phyloP scores from a whole-genome alignment of 2,888 invertebrate species.

The Gerris lacustris region DNA sequence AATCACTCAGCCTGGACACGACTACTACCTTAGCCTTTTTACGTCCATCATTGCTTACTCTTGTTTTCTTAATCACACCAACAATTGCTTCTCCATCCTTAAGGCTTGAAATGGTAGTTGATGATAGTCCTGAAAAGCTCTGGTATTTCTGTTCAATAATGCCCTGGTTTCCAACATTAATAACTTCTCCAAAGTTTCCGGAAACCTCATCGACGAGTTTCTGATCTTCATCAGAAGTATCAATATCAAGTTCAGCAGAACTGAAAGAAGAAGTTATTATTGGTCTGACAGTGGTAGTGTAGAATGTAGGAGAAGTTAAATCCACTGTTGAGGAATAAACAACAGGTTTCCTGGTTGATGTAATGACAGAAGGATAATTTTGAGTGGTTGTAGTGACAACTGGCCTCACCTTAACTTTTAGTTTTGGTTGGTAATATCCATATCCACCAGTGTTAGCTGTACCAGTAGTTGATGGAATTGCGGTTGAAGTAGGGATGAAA shows the following conservation, averaged over 20 bases:
- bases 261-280: slow-evolving; percentile 18
- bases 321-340: slow-evolving; percentile 25
- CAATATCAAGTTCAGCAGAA: slow-evolving; percentile 25
- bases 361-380: slow-evolving; percentile 25
- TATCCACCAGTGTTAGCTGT: slow-evolving; percentile 19
- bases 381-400: slow-evolving; percentile 23
- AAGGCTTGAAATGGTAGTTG: slow-evolving; percentile 28
- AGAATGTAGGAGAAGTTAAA: slow-evolving; percentile 25
- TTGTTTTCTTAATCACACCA: slow-evolving; percentile 28
- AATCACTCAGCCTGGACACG: slow-evolving; percentile 49
- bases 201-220: slow-evolving; percentile 26
- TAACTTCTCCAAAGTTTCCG: slow-evolving; percentile 27
- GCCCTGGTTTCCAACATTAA: slow-evolving; percentile 24
- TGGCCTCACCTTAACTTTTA: slow-evolving; percentile 27
- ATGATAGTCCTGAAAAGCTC: slow-evolving; percentile 20
- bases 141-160: slow-evolving; percentile 15
- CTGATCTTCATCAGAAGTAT: slow-evolving; percentile 24
- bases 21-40: slow-evolving; percentile 32
- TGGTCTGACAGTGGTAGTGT: slow-evolving; percentile 25
- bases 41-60: slow-evolving; percentile 24
- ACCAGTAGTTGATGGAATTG: slow-evolving; percentile 21
- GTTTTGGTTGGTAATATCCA: slow-evolving; percentile 25
- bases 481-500: slow-evolving; percentile 19
- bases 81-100: slow-evolving; percentile 30
- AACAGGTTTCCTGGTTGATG: slow-evolving; percentile 21